Conservation (phyloP, 2,797 vertebrate species). For the Gambusia yucatana region DNA sequence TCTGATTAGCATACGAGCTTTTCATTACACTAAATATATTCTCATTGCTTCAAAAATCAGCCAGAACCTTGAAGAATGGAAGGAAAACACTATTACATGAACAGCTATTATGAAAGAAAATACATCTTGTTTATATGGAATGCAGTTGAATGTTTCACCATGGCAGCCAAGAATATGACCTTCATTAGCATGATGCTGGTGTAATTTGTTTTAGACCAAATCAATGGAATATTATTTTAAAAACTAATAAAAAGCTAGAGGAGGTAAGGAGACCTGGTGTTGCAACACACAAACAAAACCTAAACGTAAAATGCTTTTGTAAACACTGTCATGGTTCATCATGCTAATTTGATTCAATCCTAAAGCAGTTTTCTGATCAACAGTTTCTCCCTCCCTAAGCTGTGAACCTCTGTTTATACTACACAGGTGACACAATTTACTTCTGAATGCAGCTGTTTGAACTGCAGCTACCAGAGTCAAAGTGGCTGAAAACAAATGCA, state of each 20-base stretch:
- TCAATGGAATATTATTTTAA: background rate
- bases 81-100: constrained; percentile 37
- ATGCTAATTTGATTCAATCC: background rate
- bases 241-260: background rate
- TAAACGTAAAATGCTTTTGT: background rate
- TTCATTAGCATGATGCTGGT: background rate
- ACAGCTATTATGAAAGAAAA: constrained; percentile 38
- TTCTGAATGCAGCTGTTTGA: background rate
- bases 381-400: background rate
- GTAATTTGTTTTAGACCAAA: background rate
- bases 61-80: constrained; percentile 17
- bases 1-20: background rate
- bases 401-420: background rate
- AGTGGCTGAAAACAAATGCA: background rate
- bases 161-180: background rate
- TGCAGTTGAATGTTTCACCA: background rate
- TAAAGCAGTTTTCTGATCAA: background rate
- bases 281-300: background rate
- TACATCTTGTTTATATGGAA: constrained; percentile 12
- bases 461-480: background rate
- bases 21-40: constrained; percentile 17
- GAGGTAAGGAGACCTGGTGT: background rate
- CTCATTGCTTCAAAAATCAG: constrained; percentile 32
- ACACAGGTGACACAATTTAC: background rate
- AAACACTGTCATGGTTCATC: background rate